A percentile compares a stretch with the other conserved stretches of the same genome.
Evolutionary conservation across 2,113 vertebrate species (phyloP).

Genomic region (Hymenochirus boettgeri): DNA sequence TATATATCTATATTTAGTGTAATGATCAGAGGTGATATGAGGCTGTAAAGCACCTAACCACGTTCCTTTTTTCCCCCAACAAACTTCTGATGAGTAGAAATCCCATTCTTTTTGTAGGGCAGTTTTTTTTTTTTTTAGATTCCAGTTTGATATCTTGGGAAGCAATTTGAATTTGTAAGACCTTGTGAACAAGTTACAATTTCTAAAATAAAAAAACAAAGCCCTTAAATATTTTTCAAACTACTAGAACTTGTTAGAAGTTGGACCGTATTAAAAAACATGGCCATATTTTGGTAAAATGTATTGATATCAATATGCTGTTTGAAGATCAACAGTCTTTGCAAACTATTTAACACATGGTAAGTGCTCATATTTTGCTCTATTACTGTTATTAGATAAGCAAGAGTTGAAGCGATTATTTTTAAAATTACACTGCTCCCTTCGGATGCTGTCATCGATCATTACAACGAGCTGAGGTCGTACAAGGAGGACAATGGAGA

Average conservation of each 20-base stretch:
- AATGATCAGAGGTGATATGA: slow-evolving; percentile 19
- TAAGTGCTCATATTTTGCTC: not conserved
- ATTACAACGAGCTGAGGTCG: slow-evolving; percentile 5
- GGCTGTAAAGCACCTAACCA: slow-evolving; percentile 12
- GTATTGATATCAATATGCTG: too few relatives aligned
- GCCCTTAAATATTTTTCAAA: too few relatives aligned
- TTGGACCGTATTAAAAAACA: too few relatives aligned
- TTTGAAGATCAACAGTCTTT: not conserved
- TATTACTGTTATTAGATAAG: slow-evolving; percentile 11
- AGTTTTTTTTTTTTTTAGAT: slow-evolving; percentile 10
- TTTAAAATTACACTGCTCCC: not conserved
- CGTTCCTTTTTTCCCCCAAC: slow-evolving; percentile 14
- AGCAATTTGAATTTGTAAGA: slow-evolving; percentile 25
- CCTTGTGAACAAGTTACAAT: not conserved
- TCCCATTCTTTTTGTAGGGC: slow-evolving; percentile 11
- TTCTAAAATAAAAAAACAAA: not conserved
- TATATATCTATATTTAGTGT: slow-evolving; percentile 9
- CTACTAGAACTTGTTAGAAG: too few relatives aligned
- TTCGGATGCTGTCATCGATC: slow-evolving; percentile 8
- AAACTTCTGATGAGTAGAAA: slow-evolving; percentile 30
- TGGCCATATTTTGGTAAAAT: too few relatives aligned
- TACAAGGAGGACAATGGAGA: slow-evolving; percentile 10
- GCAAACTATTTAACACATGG: not conserved
- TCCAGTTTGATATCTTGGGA: not conserved
- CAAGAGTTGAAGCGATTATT: not conserved